Percentiles rank a stretch among this genome's conserved stretches.
These are phyloP conservation scores for Apodemia duryi DNA, from an alignment of 2,888 invertebrate genomes.

Conservation along the genomic window DNA sequence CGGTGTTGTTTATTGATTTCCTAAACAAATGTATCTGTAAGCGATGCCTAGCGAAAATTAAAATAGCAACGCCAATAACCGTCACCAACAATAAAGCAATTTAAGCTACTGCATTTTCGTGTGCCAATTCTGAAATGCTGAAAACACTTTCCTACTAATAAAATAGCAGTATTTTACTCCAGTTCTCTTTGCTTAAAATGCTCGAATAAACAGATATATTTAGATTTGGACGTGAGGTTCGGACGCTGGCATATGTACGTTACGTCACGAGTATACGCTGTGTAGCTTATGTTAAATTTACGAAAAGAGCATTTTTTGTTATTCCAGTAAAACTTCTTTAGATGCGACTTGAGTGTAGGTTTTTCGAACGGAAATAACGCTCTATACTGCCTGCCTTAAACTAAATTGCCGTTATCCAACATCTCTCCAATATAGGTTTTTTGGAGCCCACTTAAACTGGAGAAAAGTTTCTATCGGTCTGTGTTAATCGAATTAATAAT, in stretches of 20 bases:
- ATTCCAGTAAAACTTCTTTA: too few species aligned
- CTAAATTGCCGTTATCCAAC: too few species aligned
- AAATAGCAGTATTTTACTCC: slow-evolving; percentile 6
- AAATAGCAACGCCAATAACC: neutral
- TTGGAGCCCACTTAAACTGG: too few species aligned
- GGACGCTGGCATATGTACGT: neutral
- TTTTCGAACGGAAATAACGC: too few species aligned
- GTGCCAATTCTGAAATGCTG: slow-evolving; percentile 12
- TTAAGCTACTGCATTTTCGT: slow-evolving; percentile 4
- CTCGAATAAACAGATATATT: slow-evolving; percentile 14
- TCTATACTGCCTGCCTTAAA: too few species aligned
- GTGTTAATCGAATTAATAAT: too few species aligned
- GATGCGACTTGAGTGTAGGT: too few species aligned
- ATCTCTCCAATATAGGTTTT: too few species aligned
- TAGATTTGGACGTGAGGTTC: slow-evolving; percentile 2
- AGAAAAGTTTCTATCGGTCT: too few species aligned
- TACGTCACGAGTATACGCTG: neutral
- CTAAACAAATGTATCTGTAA: neutral
- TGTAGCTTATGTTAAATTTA: slow-evolving; percentile 5
- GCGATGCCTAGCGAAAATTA: neutral
- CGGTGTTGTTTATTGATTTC: too few species aligned
- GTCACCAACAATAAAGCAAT: slow-evolving; percentile 3
- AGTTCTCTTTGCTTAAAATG: slow-evolving; percentile 4
- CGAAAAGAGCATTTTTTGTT: neutral
- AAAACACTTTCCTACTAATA: slow-evolving; percentile 13